Conservation (phyloP, 2,888 invertebrate species). For the Serripes groenlandicus region DNA sequence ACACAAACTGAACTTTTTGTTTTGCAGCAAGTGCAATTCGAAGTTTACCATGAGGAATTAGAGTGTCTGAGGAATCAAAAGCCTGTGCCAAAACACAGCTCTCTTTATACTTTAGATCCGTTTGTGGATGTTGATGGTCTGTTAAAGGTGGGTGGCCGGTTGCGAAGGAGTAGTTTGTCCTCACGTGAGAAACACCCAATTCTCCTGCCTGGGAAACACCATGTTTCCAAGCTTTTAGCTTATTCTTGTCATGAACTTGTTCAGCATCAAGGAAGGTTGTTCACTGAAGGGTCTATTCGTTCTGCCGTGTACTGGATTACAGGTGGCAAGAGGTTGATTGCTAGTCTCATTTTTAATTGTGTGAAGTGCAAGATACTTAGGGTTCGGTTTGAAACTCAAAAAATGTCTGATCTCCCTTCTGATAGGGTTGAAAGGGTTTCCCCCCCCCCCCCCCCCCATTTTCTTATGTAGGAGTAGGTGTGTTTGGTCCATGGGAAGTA, state of each 20-base stretch:
- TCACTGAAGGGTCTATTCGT: conserved; percentile 52
- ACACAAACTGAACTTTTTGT: too few relatives aligned
- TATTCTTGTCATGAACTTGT: conserved; percentile 46
- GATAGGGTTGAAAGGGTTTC: neutral
- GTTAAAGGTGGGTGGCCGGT: conserved; percentile 30
- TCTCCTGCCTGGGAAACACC: conserved; percentile 28
- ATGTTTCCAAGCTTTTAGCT: conserved; percentile 33
- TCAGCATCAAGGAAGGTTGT: conserved; percentile 49
- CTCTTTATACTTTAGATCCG: too few relatives aligned
- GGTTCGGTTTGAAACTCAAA: neutral
- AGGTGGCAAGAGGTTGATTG: conserved; percentile 6
- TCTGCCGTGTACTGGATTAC: conserved; percentile 48
- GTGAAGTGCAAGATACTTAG: neutral
- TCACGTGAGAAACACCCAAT: conserved; percentile 33
- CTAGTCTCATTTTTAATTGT: neutral
- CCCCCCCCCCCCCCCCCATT: neutral
- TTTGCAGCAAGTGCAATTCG: too few relatives aligned
- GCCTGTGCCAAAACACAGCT: too few relatives aligned
- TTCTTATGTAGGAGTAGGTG: neutral
- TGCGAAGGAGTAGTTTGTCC: conserved; percentile 23
- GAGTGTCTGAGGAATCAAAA: too few relatives aligned
- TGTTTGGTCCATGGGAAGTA: neutral
- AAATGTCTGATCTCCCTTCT: neutral
- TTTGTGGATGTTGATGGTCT: conserved; percentile 4
- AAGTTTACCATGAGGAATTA: too few relatives aligned